Percentiles rank a stretch among this genome's conserved stretches.
These are phyloP conservation scores for Urosaurus nigricauda DNA, from an alignment of 2,797 vertebrate species.

Conservation along the genomic window DNA sequence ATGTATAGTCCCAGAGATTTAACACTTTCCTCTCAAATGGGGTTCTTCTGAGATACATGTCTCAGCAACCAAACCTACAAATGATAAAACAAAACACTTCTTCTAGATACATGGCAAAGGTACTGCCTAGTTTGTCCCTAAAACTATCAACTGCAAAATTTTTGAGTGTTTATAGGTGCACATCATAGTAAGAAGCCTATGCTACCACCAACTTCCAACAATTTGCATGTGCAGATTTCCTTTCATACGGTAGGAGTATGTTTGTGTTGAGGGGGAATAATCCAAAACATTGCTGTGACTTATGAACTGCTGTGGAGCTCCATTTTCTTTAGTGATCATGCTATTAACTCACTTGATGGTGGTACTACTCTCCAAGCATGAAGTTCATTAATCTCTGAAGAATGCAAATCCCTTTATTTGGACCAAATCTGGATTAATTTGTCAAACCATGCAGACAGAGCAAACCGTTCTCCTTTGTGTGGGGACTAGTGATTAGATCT, in stretches of 20 bases:
- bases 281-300: slow-evolving; percentile 1
- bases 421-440: slow-evolving; percentile 70
- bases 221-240: background rate
- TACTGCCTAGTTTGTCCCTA: background rate
- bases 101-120: no score
- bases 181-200: background rate
- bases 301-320: background rate
- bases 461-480: slow-evolving; percentile 64
- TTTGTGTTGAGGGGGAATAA: background rate
- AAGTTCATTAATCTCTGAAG: slow-evolving; percentile 68
- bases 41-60: no score
- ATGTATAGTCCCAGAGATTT: no score
- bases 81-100: no score
- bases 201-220: background rate
- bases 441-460: slow-evolving; percentile 55
- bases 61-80: no score
- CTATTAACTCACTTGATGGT: slow-evolving; percentile 26
- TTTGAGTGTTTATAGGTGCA: background rate
- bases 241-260: background rate
- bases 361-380: slow-evolving; percentile 41
- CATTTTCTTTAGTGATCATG: slow-evolving; percentile 5
- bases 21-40: no score
- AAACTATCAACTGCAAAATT: background rate
- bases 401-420: slow-evolving; percentile 66
- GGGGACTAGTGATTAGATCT: slow-evolving; percentile 68